Conservation (phyloP, 2,113 vertebrate genomes). For the Laticauda colubrina region DNA sequence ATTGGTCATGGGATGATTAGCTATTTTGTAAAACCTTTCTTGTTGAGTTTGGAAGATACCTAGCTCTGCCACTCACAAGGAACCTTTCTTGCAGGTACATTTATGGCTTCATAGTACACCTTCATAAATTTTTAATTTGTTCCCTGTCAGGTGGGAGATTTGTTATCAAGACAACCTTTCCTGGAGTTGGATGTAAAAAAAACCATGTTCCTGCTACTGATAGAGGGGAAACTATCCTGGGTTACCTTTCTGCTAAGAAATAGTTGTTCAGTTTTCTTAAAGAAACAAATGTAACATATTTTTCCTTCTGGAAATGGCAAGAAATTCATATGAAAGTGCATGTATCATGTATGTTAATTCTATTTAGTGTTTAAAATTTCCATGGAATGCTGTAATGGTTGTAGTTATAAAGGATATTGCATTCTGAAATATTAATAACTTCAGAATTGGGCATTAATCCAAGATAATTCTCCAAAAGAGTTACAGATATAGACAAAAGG, state of each 20-base stretch:
- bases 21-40: neutral
- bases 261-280: neutral
- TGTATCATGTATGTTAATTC: neutral
- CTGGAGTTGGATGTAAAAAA: neutral
- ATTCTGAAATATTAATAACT: neutral
- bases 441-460: neutral
- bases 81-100: neutral
- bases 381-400: neutral
- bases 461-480: neutral
- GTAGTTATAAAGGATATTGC: neutral
- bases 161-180: neutral
- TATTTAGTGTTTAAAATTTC: neutral
- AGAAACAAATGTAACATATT: neutral
- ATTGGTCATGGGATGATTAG: neutral
- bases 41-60: neutral
- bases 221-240: neutral
- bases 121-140: slow-evolving; percentile 17
- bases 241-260: neutral
- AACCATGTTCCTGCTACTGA: neutral
- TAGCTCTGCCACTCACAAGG: neutral
- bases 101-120: neutral
- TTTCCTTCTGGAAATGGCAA: neutral
- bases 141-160: neutral
- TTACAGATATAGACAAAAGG: neutral
- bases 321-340: neutral